Evolutionary conservation across 2,797 vertebrate species (phyloP), one percentile per base, ranked within the genome.

Genomic region (Valencia hispanica): DNA sequence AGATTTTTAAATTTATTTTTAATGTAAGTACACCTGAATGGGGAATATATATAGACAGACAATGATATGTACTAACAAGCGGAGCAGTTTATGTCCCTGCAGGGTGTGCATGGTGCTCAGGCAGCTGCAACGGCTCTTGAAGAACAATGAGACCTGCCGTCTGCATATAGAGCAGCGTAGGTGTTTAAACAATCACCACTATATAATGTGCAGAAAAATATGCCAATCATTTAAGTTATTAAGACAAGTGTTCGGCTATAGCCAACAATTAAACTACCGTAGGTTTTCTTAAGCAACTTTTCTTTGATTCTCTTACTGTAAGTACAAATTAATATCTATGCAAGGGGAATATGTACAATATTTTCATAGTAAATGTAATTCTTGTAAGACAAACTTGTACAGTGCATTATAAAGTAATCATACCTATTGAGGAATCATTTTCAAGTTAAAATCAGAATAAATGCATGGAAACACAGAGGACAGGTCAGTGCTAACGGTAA

Each of bases 51-150:
- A 32, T n/a, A n/a, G n/a, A n/a, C n/a, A 79, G 79, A 90, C 81
- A 83, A 90, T 78, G 68, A 72, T 17, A 81, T 65, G 76, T 65
- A 41, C 86, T 86, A 73, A 78, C 36, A 2, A 72, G 78, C 57
- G 51, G 66, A 27, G 69, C 71, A 79, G 86, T 77, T 65, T 79
- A 57, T 81, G 72, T 68, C 47, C 72, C 73, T 12, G 75, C 73
- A 50, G 73, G 66, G 72, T 55, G 70, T 69, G 45, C 27, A 14
- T 1, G 22, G n/a, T 10, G 50, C 63, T 14, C 79, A 80, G 66
- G 11, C 73, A 57, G 59, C 53, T 39, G 75, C 71, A 68, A 41
- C 39, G 71, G 55, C 78, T 69, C 72, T 83, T 77, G 68, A 36
- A 30, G 17, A 74, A 72, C 79, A 75, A 79, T 3, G 11, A 36